phyloP scores from a whole-genome alignment of 2,113 vertebrate genomes.

The Lutjanus erythropterus region DNA sequence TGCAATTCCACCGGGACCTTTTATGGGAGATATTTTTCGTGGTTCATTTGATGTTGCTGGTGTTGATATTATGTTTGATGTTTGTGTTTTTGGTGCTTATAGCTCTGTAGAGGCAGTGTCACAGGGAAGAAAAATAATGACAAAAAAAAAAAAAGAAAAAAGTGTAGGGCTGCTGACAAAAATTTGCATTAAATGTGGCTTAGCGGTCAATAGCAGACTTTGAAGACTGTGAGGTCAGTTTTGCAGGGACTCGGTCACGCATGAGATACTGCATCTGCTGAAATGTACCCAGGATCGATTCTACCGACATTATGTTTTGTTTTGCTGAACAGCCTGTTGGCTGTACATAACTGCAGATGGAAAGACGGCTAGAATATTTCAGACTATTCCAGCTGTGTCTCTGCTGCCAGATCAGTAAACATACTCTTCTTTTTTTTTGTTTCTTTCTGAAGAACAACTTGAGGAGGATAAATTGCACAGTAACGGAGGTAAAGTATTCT shows the following conservation, averaged over 20 bases:
- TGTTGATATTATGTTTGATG: conserved; percentile 73
- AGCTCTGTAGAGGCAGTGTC: conserved; percentile 60
- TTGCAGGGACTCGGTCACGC: conserved; percentile 25
- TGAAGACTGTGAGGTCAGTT: conserved; percentile 32
- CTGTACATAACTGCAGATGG: conserved; percentile 52
- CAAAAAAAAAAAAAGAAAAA: conserved; percentile 22
- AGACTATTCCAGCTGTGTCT: conserved; percentile 47
- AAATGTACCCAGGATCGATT: conserved; percentile 50
- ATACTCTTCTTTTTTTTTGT: conserved; percentile 57
- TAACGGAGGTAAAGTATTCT: conserved; percentile 86
- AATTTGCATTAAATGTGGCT: conserved; percentile 47
- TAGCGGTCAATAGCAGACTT: conserved; percentile 35
- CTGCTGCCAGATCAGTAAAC: conserved; percentile 76
- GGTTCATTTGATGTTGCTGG: conserved; percentile 65
- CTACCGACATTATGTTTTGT: conserved; percentile 29
- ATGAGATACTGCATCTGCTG: conserved; percentile 38
- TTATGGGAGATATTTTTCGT: conserved; percentile 50
- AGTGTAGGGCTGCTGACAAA: conserved; percentile 23
- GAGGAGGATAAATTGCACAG: conserved; percentile 87
- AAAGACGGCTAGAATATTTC: conserved; percentile 28
- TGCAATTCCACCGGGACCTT: conserved; percentile 56
- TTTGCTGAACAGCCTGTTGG: conserved; percentile 40
- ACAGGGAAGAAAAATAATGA: conserved; percentile 53
- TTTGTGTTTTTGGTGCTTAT: conserved; percentile 58
- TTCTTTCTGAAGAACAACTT: conserved; percentile 85